phyloP scores from a whole-genome alignment of 2,113 vertebrate species.

The Oenanthe melanoleuca region DNA sequence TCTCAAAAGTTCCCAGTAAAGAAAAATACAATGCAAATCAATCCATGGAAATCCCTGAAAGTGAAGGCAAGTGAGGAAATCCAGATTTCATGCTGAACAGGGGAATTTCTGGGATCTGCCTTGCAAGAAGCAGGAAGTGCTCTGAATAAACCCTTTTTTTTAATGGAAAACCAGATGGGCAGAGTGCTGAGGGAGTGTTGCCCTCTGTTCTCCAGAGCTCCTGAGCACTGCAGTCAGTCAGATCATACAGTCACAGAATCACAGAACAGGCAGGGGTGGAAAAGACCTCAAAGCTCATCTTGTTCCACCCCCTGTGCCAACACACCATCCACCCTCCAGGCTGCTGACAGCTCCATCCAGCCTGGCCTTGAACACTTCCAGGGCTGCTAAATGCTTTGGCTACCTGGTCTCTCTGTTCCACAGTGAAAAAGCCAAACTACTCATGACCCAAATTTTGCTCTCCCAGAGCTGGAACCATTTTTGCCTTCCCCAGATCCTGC shows the following conservation, averaged over 20 bases:
- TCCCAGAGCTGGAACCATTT: not conserved
- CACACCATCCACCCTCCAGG: not conserved
- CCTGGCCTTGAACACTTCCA: not conserved
- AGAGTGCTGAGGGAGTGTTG: not conserved
- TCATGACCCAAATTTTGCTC: not conserved
- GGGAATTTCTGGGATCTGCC: not conserved
- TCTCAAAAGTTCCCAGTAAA: not conserved
- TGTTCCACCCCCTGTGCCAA: not conserved
- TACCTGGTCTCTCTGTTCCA: not conserved
- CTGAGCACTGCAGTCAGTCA: not conserved
- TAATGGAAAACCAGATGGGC: not conserved
- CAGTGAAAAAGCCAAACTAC: not conserved
- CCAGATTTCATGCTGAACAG: not conserved
- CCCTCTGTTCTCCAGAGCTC: not conserved
- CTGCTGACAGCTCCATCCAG: not conserved
- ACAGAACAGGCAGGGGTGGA: not conserved
- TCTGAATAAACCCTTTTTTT: not conserved
- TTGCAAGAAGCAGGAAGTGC: not conserved
- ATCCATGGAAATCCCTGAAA: not conserved
- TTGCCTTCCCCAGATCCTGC: not conserved
- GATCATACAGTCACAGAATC: not conserved
- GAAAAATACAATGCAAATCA: not conserved
- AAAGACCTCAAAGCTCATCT: not conserved
- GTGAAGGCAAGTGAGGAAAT: not conserved
- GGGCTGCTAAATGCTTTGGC: not conserved